phyloP scores from a whole-genome alignment of 2,888 invertebrate species.

The Linnaemya tessellans region DNA sequence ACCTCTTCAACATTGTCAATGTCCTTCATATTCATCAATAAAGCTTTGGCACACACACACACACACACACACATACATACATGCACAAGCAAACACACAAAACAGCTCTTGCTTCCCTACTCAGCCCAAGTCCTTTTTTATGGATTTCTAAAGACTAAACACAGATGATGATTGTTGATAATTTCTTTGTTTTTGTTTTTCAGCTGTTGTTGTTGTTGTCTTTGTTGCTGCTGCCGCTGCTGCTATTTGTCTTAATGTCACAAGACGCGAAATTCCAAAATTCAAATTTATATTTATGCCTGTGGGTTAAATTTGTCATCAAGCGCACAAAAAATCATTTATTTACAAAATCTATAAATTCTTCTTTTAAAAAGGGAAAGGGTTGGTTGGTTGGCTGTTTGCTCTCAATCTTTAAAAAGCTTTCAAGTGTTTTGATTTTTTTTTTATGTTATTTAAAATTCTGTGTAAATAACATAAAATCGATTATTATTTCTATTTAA shows the following conservation, averaged over 20 bases:
- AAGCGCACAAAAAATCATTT: slow-evolving; percentile 23
- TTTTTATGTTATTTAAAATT: slow-evolving; percentile 1
- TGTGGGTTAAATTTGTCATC: slow-evolving; percentile 79
- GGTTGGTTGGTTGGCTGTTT: slow-evolving; percentile 56
- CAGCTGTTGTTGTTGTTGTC: neutral
- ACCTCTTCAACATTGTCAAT: slow-evolving; percentile 62
- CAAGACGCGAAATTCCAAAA: slow-evolving; percentile 61
- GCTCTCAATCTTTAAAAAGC: slow-evolving; percentile 31
- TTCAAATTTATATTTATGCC: slow-evolving; percentile 62
- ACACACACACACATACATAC: slow-evolving; percentile 1
- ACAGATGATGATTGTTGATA: slow-evolving; percentile 73
- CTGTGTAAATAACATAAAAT: slow-evolving; percentile 73
- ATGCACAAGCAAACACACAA: neutral
- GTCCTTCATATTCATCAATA: slow-evolving; percentile 72
- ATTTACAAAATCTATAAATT: slow-evolving; percentile 51
- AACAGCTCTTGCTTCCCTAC: slow-evolving; percentile 19
- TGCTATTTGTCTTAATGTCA: slow-evolving; percentile 74
- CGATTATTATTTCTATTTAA: slow-evolving; percentile 74
- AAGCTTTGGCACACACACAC: slow-evolving; percentile 48
- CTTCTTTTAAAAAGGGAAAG: slow-evolving; percentile 74
- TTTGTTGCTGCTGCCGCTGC: slow-evolving; percentile 71
- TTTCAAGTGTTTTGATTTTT: slow-evolving; percentile 28
- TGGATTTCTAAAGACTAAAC: slow-evolving; percentile 12
- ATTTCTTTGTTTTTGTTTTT: slow-evolving; percentile 74
- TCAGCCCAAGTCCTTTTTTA: neutral